Evolutionary conservation across 2,113 vertebrate genomes (phyloP).

Genomic region (Malaclemys terrapin): DNA sequence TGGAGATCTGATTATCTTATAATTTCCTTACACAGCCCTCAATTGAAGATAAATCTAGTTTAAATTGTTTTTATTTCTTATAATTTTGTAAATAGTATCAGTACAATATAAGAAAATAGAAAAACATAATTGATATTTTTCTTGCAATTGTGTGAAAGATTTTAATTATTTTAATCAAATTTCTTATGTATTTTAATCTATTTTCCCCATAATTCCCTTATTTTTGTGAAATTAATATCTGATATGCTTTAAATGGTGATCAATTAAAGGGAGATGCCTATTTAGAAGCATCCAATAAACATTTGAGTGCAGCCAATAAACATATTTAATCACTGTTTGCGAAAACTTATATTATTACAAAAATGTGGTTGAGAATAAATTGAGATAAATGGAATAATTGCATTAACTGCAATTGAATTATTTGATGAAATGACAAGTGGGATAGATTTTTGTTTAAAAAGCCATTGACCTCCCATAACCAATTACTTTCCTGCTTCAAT

Average conservation of each 20-base stretch:
- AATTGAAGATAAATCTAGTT: conserved; percentile 60
- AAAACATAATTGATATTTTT: conserved; percentile 1
- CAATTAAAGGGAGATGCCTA: background rate
- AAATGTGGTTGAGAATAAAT: conserved; percentile 21
- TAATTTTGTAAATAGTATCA: conserved; percentile 41
- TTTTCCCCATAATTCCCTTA: background rate
- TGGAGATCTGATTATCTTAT: conserved; percentile 52
- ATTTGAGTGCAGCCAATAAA: background rate
- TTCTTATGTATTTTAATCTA: conserved; percentile 9
- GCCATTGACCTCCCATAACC: background rate
- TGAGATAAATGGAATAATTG: background rate
- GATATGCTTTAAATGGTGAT: background rate
- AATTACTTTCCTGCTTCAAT: background rate
- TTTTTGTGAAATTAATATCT: conserved; percentile 35
- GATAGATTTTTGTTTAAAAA: conserved; percentile 28
- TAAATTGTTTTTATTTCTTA: conserved; percentile 54
- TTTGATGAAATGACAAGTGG: conserved; percentile 43
- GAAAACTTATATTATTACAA: conserved; percentile 8
- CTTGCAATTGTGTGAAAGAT: background rate
- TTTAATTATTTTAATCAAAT: background rate
- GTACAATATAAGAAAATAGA: conserved; percentile 52
- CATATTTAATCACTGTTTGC: conserved; percentile 14
- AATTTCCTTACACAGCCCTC: conserved; percentile 57
- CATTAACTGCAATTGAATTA: conserved; percentile 15
- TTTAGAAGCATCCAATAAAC: no score